These are phyloP conservation scores for Saccostrea cuccullata DNA, from an alignment of 1,140 invertebrate genomes.

Conservation along the genomic window DNA sequence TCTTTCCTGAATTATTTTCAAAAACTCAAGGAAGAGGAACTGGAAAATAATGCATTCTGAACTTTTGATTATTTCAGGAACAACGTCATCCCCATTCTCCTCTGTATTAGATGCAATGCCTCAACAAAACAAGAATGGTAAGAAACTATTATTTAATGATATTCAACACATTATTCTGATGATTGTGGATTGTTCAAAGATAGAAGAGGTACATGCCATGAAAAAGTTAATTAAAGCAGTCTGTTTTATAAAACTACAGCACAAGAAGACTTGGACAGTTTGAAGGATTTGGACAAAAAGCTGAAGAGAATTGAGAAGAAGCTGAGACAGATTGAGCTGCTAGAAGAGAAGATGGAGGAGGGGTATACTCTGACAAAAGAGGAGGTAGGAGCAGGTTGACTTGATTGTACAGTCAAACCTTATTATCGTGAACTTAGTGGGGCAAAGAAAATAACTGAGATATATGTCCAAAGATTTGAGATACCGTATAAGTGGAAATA, in stretches of 20 bases:
- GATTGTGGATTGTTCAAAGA: no score
- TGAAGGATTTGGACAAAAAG: constrained; percentile 37
- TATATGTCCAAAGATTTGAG: no score
- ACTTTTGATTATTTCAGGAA: background rate
- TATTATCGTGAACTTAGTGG: no score
- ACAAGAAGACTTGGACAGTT: background rate
- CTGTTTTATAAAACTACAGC: background rate
- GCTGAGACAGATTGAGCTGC: constrained; percentile 47
- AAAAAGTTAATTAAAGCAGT: no score
- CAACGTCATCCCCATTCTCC: background rate
- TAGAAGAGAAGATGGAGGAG: constrained; percentile 38
- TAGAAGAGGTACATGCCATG: no score
- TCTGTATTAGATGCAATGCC: background rate
- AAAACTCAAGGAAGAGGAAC: no score
- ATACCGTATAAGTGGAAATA: no score
- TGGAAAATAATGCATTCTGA: no score
- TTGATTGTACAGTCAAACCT: no score
- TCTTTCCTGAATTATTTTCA: no score
- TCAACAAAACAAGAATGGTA: background rate
- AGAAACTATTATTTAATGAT: background rate
- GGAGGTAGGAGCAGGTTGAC: constrained; percentile 41
- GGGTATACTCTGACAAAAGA: constrained; percentile 42
- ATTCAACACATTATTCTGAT: no score
- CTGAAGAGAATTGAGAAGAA: constrained; percentile 47
- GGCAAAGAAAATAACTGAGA: no score